phyloP scores from a whole-genome alignment of 2,113 vertebrate genomes.

The Percopsis transmontana region DNA sequence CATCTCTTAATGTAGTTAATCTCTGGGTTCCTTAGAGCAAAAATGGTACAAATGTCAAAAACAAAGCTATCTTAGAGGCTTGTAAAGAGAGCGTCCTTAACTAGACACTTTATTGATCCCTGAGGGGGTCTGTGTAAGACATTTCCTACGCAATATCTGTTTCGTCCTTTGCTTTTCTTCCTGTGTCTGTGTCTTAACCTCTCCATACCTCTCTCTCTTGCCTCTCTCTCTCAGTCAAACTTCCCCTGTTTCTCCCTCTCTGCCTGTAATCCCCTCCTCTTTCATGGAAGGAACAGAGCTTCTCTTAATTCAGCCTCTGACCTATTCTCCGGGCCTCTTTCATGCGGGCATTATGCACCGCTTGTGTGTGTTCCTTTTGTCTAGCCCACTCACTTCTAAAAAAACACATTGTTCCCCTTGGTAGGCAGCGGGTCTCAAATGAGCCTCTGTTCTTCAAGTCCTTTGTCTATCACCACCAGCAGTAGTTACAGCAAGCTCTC shows the following conservation, averaged over 20 bases:
- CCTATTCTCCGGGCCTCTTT: constrained; percentile 73
- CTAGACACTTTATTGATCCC: no score
- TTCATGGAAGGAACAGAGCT: constrained; percentile 60
- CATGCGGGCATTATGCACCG: constrained; percentile 64
- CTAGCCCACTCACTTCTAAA: constrained; percentile 68
- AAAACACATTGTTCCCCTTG: constrained; percentile 72
- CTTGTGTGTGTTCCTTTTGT: constrained; percentile 69
- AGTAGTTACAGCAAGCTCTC: constrained; percentile 10
- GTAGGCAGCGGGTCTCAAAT: constrained; percentile 56
- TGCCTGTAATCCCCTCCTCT: constrained; percentile 53
- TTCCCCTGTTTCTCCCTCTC: constrained; percentile 37
- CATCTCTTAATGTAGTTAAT: no score
- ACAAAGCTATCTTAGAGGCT: no score
- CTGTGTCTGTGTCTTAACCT: constrained; percentile 3
- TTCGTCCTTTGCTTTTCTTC: constrained; percentile 19
- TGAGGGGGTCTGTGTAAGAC: no score
- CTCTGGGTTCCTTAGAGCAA: no score
- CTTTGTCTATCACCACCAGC: constrained; percentile 29
- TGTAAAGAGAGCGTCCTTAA: no score
- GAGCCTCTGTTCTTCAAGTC: constrained; percentile 56
- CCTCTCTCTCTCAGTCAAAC: constrained; percentile 30
- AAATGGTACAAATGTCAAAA: no score
- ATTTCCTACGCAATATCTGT: constrained; percentile 1
- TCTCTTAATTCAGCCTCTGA: constrained; percentile 68
- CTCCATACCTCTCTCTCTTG: constrained; percentile 13